Percentiles rank a stretch among this genome's conserved stretches.
Evolutionary conservation across 2,113 vertebrate species (phyloP).

Genomic region (Spizaetus ornatus): DNA sequence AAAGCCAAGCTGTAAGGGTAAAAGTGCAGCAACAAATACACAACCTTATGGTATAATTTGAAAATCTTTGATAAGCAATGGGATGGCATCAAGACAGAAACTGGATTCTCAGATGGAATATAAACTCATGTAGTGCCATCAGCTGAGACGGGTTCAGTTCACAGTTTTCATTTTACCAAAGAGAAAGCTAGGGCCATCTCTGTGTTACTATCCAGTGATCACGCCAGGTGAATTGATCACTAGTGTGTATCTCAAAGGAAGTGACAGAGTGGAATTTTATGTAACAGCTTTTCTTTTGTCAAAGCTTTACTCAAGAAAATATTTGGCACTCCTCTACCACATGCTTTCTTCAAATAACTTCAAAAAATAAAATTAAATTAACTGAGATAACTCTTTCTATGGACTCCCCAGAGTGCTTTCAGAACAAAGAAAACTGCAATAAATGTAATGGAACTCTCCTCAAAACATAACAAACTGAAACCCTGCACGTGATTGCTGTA

Average conservation of each 20-base stretch:
- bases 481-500: not conserved
- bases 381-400: not conserved
- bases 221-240: not conserved
- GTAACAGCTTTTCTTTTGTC: not conserved
- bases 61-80: not conserved
- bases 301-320: not conserved
- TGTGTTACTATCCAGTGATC: not conserved
- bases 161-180: not conserved
- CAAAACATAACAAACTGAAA: not conserved
- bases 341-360: not conserved
- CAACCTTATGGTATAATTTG: not conserved
- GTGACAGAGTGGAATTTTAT: not conserved
- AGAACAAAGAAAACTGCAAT: not conserved
- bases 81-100: not conserved
- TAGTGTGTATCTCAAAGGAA: not conserved
- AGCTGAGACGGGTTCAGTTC: not conserved
- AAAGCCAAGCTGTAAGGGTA: constrained; percentile 10
- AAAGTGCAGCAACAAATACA: not conserved
- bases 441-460: not conserved
- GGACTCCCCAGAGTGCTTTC: not conserved
- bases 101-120: not conserved
- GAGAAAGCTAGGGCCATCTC: not conserved
- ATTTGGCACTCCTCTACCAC: not conserved
- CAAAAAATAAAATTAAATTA: not conserved
- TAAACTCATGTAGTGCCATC: not conserved